A percentile compares a stretch with the other conserved stretches of the same genome.
Conservation (phyloP, 2,113 vertebrate species). For the Syngnathus typhle region DNA sequence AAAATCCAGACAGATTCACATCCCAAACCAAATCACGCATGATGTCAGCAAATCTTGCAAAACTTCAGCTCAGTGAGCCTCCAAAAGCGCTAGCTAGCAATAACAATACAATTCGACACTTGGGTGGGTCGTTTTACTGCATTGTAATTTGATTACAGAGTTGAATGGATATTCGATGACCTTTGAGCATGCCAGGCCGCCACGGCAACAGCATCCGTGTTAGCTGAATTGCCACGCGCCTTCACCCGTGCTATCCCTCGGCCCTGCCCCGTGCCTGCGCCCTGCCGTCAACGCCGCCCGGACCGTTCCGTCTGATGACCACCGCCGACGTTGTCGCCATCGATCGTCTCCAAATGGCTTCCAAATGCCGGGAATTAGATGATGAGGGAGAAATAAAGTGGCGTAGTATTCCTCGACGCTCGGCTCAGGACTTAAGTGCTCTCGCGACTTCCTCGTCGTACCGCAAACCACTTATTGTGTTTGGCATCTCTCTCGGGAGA, state of each 20-base stretch:
- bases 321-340: conserved; percentile 54
- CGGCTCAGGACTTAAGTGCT: background rate
- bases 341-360: conserved; percentile 58
- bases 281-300: background rate
- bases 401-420: background rate
- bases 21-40: background rate
- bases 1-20: background rate
- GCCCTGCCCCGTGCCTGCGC: background rate
- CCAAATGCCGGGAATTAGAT: conserved; percentile 64
- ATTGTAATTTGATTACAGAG: background rate
- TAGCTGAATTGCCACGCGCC: background rate
- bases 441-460: background rate
- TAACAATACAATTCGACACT: background rate
- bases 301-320: conserved; percentile 51
- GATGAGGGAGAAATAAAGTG: background rate
- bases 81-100: background rate
- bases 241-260: no score
- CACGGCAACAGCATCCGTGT: background rate
- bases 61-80: background rate
- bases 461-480: background rate
- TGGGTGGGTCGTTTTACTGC: background rate
- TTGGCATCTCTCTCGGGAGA: background rate
- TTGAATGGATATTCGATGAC: background rate
- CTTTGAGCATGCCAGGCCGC: background rate
- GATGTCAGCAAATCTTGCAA: background rate